Percentiles rank a stretch among this genome's conserved stretches.
These are phyloP conservation scores for Paramormyrops kingsleyae DNA, from an alignment of 2,113 vertebrate species.

Conservation along the genomic window DNA sequence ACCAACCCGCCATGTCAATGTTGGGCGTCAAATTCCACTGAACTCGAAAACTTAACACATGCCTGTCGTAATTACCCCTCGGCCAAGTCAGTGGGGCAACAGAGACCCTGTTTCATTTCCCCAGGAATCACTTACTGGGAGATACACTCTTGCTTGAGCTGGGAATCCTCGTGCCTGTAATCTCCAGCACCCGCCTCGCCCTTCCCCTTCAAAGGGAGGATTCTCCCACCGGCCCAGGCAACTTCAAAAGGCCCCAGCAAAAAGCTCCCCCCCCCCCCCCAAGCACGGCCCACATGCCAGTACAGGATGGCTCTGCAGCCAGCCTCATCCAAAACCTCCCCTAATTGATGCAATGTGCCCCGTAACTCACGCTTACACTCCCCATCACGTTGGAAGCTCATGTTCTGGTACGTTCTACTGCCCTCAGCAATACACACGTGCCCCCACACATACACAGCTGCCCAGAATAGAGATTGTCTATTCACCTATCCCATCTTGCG, in stretches of 20 bases:
- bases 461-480: neutral
- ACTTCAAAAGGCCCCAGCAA: slow-evolving; percentile 11
- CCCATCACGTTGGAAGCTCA: neutral
- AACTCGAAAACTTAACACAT: neutral
- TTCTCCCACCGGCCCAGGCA: slow-evolving; percentile 3
- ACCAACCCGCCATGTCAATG: neutral
- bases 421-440: neutral
- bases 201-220: slow-evolving; percentile 1
- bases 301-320: neutral
- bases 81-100: slow-evolving; percentile 47
- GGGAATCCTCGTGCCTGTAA: slow-evolving; percentile 57
- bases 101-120: slow-evolving; percentile 42
- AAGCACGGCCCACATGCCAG: neutral
- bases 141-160: slow-evolving; percentile 57
- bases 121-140: slow-evolving; percentile 56
- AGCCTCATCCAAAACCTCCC: neutral
- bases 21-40: neutral
- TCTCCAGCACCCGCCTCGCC: slow-evolving; percentile 35
- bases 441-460: neutral
- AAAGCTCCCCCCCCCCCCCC: neutral
- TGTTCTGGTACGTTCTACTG: neutral
- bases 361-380: neutral
- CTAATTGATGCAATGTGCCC: slow-evolving; percentile 18
- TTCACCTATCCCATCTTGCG: neutral
- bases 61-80: slow-evolving; percentile 42